phyloP scores from a whole-genome alignment of 1,140 invertebrate genomes.

The Bathynomus jamesi region DNA sequence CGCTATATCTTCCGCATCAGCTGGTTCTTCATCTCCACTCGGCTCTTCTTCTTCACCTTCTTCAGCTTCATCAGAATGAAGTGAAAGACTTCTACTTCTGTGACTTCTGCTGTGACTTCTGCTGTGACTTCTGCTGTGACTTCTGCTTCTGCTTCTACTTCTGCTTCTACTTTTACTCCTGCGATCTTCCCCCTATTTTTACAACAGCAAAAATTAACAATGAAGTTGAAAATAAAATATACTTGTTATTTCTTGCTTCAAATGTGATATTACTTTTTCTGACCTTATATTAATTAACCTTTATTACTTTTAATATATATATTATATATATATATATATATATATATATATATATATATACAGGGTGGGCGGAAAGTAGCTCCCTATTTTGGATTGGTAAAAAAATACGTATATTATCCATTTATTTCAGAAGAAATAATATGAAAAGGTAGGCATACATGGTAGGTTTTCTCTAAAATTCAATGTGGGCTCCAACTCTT shows the following conservation, averaged over 20 bases:
- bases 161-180: slow-evolving; percentile 16
- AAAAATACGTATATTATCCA: too few relatives aligned
- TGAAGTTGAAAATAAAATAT: not conserved
- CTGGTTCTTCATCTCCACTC: slow-evolving; percentile 37
- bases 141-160: slow-evolving; percentile 21
- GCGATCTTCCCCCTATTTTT: slow-evolving; percentile 19
- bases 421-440: too few relatives aligned
- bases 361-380: too few relatives aligned
- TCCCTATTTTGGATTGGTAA: too few relatives aligned
- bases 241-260: slow-evolving; percentile 9
- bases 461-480: too few relatives aligned
- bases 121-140: slow-evolving; percentile 18
- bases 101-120: slow-evolving; percentile 17
- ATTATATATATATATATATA: too few relatives aligned
- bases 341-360: too few relatives aligned
- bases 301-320: slow-evolving; percentile 7
- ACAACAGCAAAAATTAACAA: slow-evolving; percentile 10
- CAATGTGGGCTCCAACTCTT: too few relatives aligned
- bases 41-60: slow-evolving; percentile 35
- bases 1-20: slow-evolving; percentile 36
- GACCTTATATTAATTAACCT: not conserved
- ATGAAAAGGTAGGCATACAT: too few relatives aligned
- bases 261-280: not conserved
- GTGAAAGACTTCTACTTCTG: slow-evolving; percentile 5
- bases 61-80: slow-evolving; percentile 33